Evolutionary conservation across 2,797 vertebrate genomes (phyloP), one percentile per base, ranked within the genome.

Genomic region (Ataeniobius toweri): DNA sequence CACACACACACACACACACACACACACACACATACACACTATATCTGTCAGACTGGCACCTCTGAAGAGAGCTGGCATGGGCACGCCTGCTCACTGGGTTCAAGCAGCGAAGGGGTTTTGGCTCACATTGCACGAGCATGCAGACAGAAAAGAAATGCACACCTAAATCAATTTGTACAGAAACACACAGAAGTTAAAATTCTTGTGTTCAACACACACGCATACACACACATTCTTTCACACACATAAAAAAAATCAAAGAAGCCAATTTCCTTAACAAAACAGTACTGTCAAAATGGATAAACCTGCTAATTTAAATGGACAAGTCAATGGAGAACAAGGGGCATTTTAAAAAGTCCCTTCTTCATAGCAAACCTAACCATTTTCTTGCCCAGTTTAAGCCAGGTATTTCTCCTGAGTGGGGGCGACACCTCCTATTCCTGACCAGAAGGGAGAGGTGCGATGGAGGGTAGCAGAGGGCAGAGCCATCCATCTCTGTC

Each of bases 401-500:
- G 71, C 71, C 82, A 82, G 82, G 79, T 89, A 86, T 94, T 91
- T 91, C 91, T 94, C 90, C 81, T 63, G 83, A 88, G 89, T 79
- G 71, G 74, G 14, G 5, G 86, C 90, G 91, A 90, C 92, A 92
- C 90, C 89, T 91, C 87, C 83, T 55, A 83, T 89, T 88, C 88
- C 82, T 85, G 90, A 88, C 88, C 89, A 83, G 80, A 89, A 81
- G 84, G 85, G 65, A 89, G 85, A 83, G 86, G 85, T 83, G 82
- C 77, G 44, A 81, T 39, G 24, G 79, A 87, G 86, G 86, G 88
- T 68, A 79, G 75, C 9, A 63, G 80, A 83, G 86, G 87, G 86
- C 50, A 74, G 75, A 85, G 81, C 44, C 91, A 95, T 95, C 94
- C 89, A 92, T 96, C 94, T 93, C 85, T 93, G 94, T 94, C 93